Conservation (phyloP, 2,888 invertebrate species). For the Entomobrya proxima region DNA sequence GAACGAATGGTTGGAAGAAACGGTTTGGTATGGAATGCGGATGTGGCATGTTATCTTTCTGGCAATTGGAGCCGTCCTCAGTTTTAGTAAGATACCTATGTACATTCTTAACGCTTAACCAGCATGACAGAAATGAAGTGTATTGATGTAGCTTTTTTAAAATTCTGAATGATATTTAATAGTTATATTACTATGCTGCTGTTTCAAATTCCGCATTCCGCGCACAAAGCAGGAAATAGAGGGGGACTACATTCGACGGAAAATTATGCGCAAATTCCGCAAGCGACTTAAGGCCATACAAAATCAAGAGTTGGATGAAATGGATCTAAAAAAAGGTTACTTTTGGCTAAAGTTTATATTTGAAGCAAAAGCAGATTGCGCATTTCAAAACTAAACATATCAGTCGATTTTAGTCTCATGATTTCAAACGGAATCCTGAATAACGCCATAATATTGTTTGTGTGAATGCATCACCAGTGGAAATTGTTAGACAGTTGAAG, state of each 20-base stretch:
- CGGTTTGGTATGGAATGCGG: slow-evolving; percentile 84
- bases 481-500: too few species aligned
- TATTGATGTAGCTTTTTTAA: neutral
- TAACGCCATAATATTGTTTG: too few species aligned
- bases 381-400: slow-evolving; percentile 78
- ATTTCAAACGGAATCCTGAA: too few species aligned
- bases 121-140: neutral
- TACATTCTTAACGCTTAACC: neutral
- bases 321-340: slow-evolving; percentile 84
- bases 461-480: too few species aligned
- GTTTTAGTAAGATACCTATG: slow-evolving; percentile 64
- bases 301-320: slow-evolving; percentile 90
- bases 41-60: slow-evolving; percentile 90
- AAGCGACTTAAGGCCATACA: slow-evolving; percentile 88
- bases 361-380: slow-evolving; percentile 82
- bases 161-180: slow-evolving; percentile 75
- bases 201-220: slow-evolving; percentile 92
- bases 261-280: slow-evolving; percentile 88
- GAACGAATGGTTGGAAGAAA: slow-evolving; percentile 85
- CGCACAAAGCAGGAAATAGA: slow-evolving; percentile 97
- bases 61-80: slow-evolving; percentile 80
- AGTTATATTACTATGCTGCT: slow-evolving; percentile 93
- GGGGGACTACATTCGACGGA: slow-evolving; percentile 91
- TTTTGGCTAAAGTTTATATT: slow-evolving; percentile 83
- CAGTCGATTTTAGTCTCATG: too few species aligned